Base-by-base conservation (phyloP, 2,113 vertebrate genomes). In the Campylomormyrus tamandua region DNA sequence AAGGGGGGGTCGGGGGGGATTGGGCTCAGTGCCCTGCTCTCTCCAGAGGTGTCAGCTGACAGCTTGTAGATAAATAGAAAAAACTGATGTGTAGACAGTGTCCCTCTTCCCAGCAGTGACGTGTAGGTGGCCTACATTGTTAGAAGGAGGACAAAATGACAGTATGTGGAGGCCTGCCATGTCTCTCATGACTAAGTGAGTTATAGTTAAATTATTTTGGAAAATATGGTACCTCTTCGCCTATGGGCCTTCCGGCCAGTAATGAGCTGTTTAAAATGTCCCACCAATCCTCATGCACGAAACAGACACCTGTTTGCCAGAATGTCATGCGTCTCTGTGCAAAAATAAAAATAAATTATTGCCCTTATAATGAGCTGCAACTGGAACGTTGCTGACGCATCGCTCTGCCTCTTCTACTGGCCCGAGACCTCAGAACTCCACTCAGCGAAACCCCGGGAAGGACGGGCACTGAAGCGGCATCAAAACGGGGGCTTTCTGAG, bases 1-100 rank as follows among this genome's bases (percentile, higher is more conserved):
- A 89, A 88, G 83, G 58, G 80, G 39, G 45, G 27, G 27, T 21
- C 45, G 83, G n/a, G 39, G 39, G 83, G 89, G 90, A 93, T 90
- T 90, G 89, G 58, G 56, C 89, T 86, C 89, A 90, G 56, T 46
- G 86, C 89, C 92, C 89, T 92, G 89, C 90, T 83, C 88, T 91
- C 91, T 89, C 90, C 88, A 85, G 39, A 87, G 70, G 52, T 77
- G 90, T 91, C 89, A 91, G 91, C 90, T 85, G 91, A 93, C 9
- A 42, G 46, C 87, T 58, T 50, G 83, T 88, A 5, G 80, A 48
- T 49, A 90, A 91, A 88, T 80, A 5, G 7, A 83, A 17, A 87
- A 58, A 90, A 86, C 80, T 89, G 90, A 90, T 89, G 91, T 89
- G 90, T 90, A 91, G 83, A 27, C 87, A 88, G 31, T 46, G 35